Conservation (phyloP, 2,113 vertebrate genomes). For the Helogale parvula region DNA sequence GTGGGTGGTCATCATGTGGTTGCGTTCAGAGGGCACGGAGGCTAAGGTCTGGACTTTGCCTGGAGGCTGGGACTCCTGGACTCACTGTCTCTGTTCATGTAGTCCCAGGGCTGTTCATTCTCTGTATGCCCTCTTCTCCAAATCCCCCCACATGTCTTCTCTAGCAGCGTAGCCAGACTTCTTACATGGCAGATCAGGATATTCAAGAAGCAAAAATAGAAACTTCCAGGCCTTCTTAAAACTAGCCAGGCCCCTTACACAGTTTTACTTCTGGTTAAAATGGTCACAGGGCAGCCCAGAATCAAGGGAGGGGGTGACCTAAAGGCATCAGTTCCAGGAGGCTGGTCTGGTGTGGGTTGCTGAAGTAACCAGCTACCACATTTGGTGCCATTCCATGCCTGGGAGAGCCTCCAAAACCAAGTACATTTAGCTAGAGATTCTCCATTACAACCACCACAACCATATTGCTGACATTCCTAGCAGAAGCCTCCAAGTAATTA, state of each 20-base stretch:
- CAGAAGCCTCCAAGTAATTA: neutral
- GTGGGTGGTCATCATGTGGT: neutral
- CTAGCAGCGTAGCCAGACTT: neutral
- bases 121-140: neutral
- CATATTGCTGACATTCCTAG: neutral
- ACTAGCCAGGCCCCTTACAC: neutral
- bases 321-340: neutral
- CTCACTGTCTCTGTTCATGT: neutral
- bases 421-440: neutral
- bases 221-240: conserved; percentile 38
- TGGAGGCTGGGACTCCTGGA: neutral
- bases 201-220: conserved; percentile 28
- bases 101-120: too few relatives aligned
- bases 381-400: neutral
- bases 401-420: neutral
- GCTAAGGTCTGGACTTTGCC: neutral
- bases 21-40: neutral
- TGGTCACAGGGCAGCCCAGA: neutral
- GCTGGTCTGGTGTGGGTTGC: neutral
- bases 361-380: rapidly evolving
- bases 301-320: neutral
- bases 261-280: conserved; percentile 4
- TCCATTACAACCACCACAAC: neutral
- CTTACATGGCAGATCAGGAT: neutral
- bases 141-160: neutral